A percentile compares a stretch with the other conserved stretches of the same genome.
phyloP scores from a whole-genome alignment of 2,113 vertebrate species.

The Psilopogon haemacephalus region DNA sequence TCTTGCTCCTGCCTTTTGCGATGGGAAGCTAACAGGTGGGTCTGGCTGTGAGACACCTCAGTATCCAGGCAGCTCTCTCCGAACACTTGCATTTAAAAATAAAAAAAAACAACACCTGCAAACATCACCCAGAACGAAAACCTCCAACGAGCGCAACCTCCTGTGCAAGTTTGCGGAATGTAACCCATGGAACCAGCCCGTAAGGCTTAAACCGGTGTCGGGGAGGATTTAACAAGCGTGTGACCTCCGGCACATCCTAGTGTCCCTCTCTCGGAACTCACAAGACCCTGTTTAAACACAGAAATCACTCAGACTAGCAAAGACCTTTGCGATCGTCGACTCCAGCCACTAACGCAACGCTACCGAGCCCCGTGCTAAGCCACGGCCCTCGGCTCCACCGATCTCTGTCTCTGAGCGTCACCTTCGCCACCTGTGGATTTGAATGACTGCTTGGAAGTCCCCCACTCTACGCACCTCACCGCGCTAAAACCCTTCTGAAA shows the following conservation, averaged over 20 bases:
- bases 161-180: neutral
- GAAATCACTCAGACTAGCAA: too few relatives aligned
- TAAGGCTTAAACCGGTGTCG: neutral
- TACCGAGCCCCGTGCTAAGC: too few relatives aligned
- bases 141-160: neutral
- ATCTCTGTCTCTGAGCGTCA: neutral
- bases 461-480: neutral
- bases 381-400: too few relatives aligned
- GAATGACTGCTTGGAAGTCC: neutral
- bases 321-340: too few relatives aligned
- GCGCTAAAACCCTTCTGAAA: neutral
- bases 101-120: too few relatives aligned
- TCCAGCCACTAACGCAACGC: too few relatives aligned
- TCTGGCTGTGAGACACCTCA: rapidly evolving
- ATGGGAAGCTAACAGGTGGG: neutral
- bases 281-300: neutral
- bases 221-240: neutral
- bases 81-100: neutral
- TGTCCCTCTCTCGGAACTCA: rapidly evolving
- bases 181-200: neutral
- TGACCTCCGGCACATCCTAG: neutral
- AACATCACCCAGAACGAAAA: neutral
- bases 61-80: rapidly evolving
- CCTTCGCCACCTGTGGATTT: neutral
- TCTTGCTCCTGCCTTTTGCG: rapidly evolving